Base-by-base conservation (phyloP, 2,888 invertebrate genomes). In the Leptarthrus brevirostris region DNA sequence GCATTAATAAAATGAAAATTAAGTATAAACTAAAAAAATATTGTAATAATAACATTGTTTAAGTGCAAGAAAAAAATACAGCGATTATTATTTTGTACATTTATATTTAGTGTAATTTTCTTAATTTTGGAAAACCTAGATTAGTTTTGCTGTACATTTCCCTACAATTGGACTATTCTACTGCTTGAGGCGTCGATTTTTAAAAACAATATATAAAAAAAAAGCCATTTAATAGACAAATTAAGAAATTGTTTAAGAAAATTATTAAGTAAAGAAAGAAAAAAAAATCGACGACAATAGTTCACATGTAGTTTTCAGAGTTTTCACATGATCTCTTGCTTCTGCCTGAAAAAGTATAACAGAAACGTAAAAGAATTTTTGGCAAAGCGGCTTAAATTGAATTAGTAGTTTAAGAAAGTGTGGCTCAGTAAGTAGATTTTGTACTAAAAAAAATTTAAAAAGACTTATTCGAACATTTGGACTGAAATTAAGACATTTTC, bases 251-350 rank as follows among this genome's bases (percentile, higher is more conserved):
- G 54, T 34, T 58, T 24, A 36, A 58, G 14, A 24, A 47, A 56
- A 70, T 34, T 58, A 49, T 58, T 18, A 24, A 34, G 40, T 22
- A 26, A 47, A 36, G 16, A 40, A 40, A n/a, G n/a, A 40, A 12
- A 40, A 40, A 40, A 40, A 58, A 56, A 53, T 69, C 69, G 53
- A 54, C 54, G 71, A 54, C 22, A 64, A 74, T 74, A 74, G 73
- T 74, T 74, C 74, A 40, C 40, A 74, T 76, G 74, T 76, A 76
- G 73, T 74, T 76, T 74, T 72, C 74, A 76, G 76, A 76, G 76
- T 76, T 76, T 76, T 76, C 76, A 76, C 73, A 76, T 76, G 76
- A 76, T 76, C 76, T 76, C 76, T 74, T 75, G 74, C 70, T 74
- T 74, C 53, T 61, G 69, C 49, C 69, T 69, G 52, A 30, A 69